Evolutionary conservation across 2,888 invertebrate species (phyloP).

Genomic region (Smittia aterrima): DNA sequence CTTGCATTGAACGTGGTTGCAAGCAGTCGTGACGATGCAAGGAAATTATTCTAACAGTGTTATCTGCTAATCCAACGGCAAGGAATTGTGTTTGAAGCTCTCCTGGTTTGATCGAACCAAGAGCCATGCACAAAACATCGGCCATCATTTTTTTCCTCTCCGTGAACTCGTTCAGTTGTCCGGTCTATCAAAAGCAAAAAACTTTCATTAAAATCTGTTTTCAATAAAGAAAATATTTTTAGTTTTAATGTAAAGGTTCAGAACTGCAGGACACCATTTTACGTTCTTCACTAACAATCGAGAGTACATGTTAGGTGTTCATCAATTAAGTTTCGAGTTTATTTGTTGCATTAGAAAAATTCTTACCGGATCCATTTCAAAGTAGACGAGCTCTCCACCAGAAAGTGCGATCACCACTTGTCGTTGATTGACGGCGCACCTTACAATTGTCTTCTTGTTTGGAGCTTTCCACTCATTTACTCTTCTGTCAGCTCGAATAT

Average conservation of each 20-base stretch:
- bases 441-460: constrained; percentile 93
- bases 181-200: constrained; percentile 64
- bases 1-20: constrained; percentile 93
- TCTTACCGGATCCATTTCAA: constrained; percentile 98
- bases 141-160: constrained; percentile 95
- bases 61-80: constrained; percentile 93
- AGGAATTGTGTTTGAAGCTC: constrained; percentile 94
- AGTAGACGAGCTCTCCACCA: constrained; percentile 97
- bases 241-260: constrained; percentile 46
- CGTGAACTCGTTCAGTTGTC: constrained; percentile 96
- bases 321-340: constrained; percentile 46
- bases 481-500: constrained; percentile 95
- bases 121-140: constrained; percentile 97
- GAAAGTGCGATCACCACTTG: constrained; percentile 98
- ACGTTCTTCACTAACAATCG: constrained; percentile 51
- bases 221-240: neutral
- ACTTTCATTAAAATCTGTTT: constrained; percentile 1
- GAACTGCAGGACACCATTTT: constrained; percentile 56
- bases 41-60: constrained; percentile 96
- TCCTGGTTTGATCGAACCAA: constrained; percentile 91
- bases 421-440: constrained; percentile 96
- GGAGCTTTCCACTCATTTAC: constrained; percentile 99
- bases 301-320: constrained; percentile 50
- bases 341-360: neutral
- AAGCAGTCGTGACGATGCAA: constrained; percentile 95